Evolutionary conservation across 2,888 invertebrate genomes (phyloP).

Genomic region (Malthinus flaveolus): DNA sequence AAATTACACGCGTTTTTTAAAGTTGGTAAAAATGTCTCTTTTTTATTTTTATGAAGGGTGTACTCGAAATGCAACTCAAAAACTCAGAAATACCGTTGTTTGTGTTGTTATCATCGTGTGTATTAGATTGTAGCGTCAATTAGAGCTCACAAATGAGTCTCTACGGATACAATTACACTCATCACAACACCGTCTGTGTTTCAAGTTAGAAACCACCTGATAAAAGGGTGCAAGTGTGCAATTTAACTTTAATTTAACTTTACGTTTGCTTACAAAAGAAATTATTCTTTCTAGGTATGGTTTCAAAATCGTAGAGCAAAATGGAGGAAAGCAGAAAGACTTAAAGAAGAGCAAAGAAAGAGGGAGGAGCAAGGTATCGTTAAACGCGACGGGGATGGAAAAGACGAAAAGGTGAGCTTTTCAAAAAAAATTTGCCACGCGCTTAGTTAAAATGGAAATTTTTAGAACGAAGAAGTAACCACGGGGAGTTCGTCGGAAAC

Average conservation of each 20-base stretch:
- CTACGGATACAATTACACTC: slow-evolving; percentile 52
- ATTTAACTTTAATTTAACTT: neutral
- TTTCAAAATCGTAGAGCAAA: slow-evolving; percentile 91
- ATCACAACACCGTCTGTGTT: slow-evolving; percentile 34
- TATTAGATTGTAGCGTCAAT: slow-evolving; percentile 53
- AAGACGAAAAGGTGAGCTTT: slow-evolving; percentile 61
- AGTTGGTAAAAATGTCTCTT: neutral
- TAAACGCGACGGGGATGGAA: slow-evolving; percentile 61
- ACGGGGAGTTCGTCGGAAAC: slow-evolving; percentile 45
- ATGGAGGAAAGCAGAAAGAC: slow-evolving; percentile 89
- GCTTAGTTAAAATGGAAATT: neutral
- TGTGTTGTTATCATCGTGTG: slow-evolving; percentile 41
- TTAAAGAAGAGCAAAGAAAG: slow-evolving; percentile 89
- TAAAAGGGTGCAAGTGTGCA: neutral
- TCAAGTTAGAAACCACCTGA: slow-evolving; percentile 7
- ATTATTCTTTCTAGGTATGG: slow-evolving; percentile 72
- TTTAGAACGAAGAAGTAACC: slow-evolving; percentile 22
- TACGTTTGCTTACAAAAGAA: neutral
- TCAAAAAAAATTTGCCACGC: neutral
- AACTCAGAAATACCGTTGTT: neutral
- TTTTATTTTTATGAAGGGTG: neutral
- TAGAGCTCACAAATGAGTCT: slow-evolving; percentile 52
- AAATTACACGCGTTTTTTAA: too few relatives aligned
- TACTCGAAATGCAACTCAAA: neutral
- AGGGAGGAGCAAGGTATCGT: slow-evolving; percentile 73